A percentile compares a stretch with the other conserved stretches of the same genome.
Conservation (phyloP, 2,797 vertebrate genomes). For the Peromyscus eremicus region DNA sequence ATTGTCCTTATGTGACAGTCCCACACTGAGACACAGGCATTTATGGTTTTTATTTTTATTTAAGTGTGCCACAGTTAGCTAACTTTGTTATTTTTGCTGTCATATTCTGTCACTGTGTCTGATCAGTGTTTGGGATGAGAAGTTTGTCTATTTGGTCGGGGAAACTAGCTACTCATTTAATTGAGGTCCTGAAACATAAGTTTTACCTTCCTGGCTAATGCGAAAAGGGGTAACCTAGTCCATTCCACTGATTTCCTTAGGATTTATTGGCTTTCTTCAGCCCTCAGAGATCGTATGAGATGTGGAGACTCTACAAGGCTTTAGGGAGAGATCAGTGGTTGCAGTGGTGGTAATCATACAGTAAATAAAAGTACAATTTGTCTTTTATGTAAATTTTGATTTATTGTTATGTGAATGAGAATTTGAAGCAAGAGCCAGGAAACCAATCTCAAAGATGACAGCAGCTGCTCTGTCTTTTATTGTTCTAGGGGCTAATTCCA, state of each 20-base stretch:
- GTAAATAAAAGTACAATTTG: slow-evolving; percentile 88
- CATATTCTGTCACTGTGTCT: not conserved
- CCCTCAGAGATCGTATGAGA: slow-evolving; percentile 85
- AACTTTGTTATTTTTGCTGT: slow-evolving; percentile 28
- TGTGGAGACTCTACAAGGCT: slow-evolving; percentile 84
- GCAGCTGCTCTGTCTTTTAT: slow-evolving; percentile 75
- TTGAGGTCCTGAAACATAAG: slow-evolving; percentile 83
- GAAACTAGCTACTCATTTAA: slow-evolving; percentile 85
- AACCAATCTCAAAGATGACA: slow-evolving; percentile 82
- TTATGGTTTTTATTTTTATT: not conserved
- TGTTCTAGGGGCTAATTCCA: slow-evolving; percentile 77
- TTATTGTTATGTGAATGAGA: slow-evolving; percentile 73
- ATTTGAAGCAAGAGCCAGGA: slow-evolving; percentile 70
- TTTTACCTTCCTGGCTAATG: slow-evolving; percentile 79
- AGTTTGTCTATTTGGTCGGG: slow-evolving; percentile 69
- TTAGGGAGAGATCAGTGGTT: slow-evolving; percentile 86
- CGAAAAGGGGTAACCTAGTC: slow-evolving; percentile 85
- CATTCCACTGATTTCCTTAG: slow-evolving; percentile 84
- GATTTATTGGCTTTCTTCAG: slow-evolving; percentile 84
- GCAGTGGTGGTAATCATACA: slow-evolving; percentile 83
- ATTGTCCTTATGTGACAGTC: not conserved
- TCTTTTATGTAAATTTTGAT: slow-evolving; percentile 84
- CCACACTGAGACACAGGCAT: not conserved
- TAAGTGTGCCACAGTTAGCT: slow-evolving; percentile 66
- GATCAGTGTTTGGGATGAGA: slow-evolving; percentile 59